phyloP scores from a whole-genome alignment of 1,140 invertebrate species.

The Stenopsyche tienmushanensis region DNA sequence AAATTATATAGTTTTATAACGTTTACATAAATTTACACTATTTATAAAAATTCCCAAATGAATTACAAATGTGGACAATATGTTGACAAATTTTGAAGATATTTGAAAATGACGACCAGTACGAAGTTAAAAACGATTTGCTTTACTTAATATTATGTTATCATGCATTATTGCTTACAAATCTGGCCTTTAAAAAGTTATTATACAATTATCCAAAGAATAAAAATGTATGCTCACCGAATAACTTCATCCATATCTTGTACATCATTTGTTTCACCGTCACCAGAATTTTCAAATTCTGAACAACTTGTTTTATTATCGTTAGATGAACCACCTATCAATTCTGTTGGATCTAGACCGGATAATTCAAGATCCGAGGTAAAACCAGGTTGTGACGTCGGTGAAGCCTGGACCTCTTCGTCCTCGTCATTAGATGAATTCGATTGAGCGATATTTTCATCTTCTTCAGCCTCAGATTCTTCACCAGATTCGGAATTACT shows the following conservation, averaged over 20 bases:
- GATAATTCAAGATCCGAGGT: slow-evolving; percentile 65
- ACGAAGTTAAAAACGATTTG: slow-evolving; percentile 7
- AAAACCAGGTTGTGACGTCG: slow-evolving; percentile 61
- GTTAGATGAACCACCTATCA: slow-evolving; percentile 51
- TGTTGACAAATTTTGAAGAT: background rate
- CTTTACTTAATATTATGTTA: too few relatives aligned
- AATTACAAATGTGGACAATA: too few relatives aligned
- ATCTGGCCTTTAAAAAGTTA: too few relatives aligned
- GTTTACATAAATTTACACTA: background rate
- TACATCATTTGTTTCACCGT: slow-evolving; percentile 53
- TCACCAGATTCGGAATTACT: slow-evolving; percentile 64
- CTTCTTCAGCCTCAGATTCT: slow-evolving; percentile 57
- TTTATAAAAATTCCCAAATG: too few relatives aligned
- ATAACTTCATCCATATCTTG: slow-evolving; percentile 62
- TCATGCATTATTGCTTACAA: too few relatives aligned
- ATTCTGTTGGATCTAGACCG: slow-evolving; percentile 60
- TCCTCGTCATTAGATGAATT: slow-evolving; percentile 55
- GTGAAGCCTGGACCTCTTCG: slow-evolving; percentile 53
- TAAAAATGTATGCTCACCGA: slow-evolving; percentile 46
- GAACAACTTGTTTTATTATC: slow-evolving; percentile 55
- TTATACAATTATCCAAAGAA: too few relatives aligned
- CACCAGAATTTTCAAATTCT: slow-evolving; percentile 62
- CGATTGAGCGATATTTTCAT: slow-evolving; percentile 53
- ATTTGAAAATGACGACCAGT: background rate
- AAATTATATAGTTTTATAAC: background rate